Evolutionary conservation across 92 coral and sea anemone species (phyloP).

Genomic region (Parazoanthus swiftii): DNA sequence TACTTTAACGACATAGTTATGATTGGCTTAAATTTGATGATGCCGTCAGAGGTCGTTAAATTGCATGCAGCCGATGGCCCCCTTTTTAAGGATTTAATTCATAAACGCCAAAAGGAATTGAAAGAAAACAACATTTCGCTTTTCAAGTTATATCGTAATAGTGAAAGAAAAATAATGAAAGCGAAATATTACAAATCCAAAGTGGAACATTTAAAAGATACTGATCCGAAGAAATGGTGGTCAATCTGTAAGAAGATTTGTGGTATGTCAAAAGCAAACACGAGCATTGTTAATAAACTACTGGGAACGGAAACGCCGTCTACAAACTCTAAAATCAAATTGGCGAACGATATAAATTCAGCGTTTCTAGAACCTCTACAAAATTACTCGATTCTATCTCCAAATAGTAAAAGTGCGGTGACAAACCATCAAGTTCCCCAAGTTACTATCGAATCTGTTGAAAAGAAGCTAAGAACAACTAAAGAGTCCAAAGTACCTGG

Average conservation of each 20-base stretch:
- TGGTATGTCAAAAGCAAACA: constrained; percentile 23
- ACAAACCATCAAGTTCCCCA: constrained; percentile 1
- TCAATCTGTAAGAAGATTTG: constrained; percentile 30
- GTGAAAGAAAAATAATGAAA: constrained; percentile 39
- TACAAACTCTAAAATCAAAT: too few relatives aligned
- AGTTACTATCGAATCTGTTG: constrained; percentile 15
- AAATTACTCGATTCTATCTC: constrained; percentile 3
- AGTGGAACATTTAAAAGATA: constrained; percentile 22
- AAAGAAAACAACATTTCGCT: not conserved
- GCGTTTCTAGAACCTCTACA: constrained; percentile 43
- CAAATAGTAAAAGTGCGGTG: not conserved
- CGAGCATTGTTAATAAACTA: too few relatives aligned
- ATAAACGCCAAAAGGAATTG: too few relatives aligned
- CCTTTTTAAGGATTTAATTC: too few relatives aligned
- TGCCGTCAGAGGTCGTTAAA: too few relatives aligned
- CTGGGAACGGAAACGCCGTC: too few relatives aligned
- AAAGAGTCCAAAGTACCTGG: constrained; percentile 20
- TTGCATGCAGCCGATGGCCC: too few relatives aligned
- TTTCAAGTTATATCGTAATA: constrained; percentile 30
- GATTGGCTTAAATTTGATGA: too few relatives aligned
- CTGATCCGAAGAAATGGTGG: not conserved
- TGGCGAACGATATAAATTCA: constrained; percentile 37
- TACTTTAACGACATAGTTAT: too few relatives aligned
- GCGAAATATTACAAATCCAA: constrained; percentile 40
- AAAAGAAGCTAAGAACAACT: not conserved